phyloP scores from a whole-genome alignment of 2,888 invertebrate species.

The Thecocarcelia acutangulata region DNA sequence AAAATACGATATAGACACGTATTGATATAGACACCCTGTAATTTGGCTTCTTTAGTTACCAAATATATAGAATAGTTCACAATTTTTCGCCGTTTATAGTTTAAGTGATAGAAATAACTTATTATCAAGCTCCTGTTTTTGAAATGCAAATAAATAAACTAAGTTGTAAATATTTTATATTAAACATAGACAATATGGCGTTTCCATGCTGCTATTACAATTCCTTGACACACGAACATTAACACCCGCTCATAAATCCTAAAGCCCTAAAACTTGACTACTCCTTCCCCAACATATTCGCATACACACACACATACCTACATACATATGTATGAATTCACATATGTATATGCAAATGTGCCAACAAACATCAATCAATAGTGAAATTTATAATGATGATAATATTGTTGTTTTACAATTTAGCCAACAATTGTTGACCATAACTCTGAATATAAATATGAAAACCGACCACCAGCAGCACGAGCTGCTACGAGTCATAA shows the following conservation, averaged over 20 bases:
- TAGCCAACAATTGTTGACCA: conserved; percentile 60
- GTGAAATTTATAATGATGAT: conserved; percentile 63
- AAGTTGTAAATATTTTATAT: conserved; percentile 57
- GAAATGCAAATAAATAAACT: conserved; percentile 27
- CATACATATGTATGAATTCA: neutral
- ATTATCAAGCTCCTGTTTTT: neutral
- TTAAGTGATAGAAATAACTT: too few relatives aligned
- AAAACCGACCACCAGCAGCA: conserved; percentile 47
- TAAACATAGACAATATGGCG: conserved; percentile 56
- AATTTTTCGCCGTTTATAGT: too few relatives aligned
- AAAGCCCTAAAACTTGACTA: neutral
- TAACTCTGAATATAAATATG: conserved; percentile 44
- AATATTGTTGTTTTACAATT: conserved; percentile 54
- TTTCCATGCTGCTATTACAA: conserved; percentile 26
- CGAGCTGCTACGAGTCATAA: conserved; percentile 55
- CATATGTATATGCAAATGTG: too few relatives aligned
- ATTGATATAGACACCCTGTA: too few relatives aligned
- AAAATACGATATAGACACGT: too few relatives aligned
- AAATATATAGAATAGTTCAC: too few relatives aligned
- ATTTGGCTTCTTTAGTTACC: too few relatives aligned
- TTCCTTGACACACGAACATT: conserved; percentile 3
- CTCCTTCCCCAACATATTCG: neutral
- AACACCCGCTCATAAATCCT: conserved; percentile 10
- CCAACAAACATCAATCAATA: conserved; percentile 63
- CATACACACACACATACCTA: neutral